Evolutionary conservation across 2,797 vertebrate species (phyloP), one percentile per base, ranked within the genome.

Genomic region (Buceros bicornis): DNA sequence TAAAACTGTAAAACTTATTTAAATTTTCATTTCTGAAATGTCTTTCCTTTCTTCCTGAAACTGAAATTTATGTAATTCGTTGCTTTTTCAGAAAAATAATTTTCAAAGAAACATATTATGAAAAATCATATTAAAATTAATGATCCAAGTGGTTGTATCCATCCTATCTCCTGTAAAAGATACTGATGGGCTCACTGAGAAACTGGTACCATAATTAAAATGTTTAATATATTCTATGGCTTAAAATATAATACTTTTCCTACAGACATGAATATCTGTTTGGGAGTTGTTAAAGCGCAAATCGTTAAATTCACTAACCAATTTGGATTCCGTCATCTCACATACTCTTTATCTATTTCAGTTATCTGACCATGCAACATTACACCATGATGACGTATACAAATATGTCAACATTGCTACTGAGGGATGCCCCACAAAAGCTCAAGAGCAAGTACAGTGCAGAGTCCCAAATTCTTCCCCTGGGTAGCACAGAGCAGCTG

Each of bases 401-500:
- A 42, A 80, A 57, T 2, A 45, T 21, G 22, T 19, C 53, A 64
- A 45, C 28, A 18, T 64, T 53, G 21, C 16, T 86, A 19, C 29
- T 47, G 47, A 56, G 16, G 21, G 25, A 40, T 42, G 29, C 6
- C 11, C 25, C 54, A 64, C 31, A 10, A 56, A 19, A 74, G 22
- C 9, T 45, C 53, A 62, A 15, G 8, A 82, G 42, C 16, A 78
- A 86, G 18, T 5, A 51, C 15, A 16, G 8, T 3, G 18, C 16
- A 45, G 40, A 65, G 18, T 70, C 25, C 10, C 16, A 42, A 0
- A 42, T 37, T 61, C 16, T 47, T 5, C 7, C 9, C 7, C 6
- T 35, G 12, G 1, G 5, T 40, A 54, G 11, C 31, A 60, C 16
- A 56, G 14, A n/a, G 22, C 42, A 65, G 18, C 9, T 1, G 0